A percentile compares a stretch with the other conserved stretches of the same genome.
These are phyloP conservation scores for Denticeps clupeoides DNA, from an alignment of 2,797 vertebrate species.

Conservation along the genomic window DNA sequence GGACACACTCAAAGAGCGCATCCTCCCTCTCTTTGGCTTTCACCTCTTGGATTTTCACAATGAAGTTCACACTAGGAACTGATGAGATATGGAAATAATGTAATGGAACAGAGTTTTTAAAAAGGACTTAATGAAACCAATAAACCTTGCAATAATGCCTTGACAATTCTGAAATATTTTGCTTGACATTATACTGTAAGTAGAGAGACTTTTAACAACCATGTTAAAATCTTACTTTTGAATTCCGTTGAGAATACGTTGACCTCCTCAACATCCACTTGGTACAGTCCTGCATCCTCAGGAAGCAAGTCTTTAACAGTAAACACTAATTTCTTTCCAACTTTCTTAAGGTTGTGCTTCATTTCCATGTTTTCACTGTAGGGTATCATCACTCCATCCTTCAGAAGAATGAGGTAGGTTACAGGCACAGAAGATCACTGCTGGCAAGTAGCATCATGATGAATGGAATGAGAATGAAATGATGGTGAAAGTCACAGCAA, in stretches of 20 bases:
- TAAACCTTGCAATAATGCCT: too few relatives aligned
- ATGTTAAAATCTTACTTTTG: slow-evolving; percentile 44
- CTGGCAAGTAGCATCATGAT: too few relatives aligned
- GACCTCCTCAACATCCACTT: slow-evolving; percentile 46
- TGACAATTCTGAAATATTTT: too few relatives aligned
- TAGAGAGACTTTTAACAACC: neutral
- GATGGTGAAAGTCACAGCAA: too few relatives aligned
- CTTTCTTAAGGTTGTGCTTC: slow-evolving; percentile 41
- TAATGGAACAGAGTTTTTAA: neutral
- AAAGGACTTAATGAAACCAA: too few relatives aligned
- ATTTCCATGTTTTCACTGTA: slow-evolving; percentile 32
- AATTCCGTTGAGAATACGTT: slow-evolving; percentile 55
- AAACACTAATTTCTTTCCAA: slow-evolving; percentile 37
- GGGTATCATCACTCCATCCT: slow-evolving; percentile 49
- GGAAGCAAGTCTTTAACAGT: slow-evolving; percentile 40
- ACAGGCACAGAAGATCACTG: too few relatives aligned
- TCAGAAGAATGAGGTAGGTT: neutral
- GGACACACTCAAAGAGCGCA: slow-evolving; percentile 59
- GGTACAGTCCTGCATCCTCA: slow-evolving; percentile 50
- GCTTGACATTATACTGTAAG: too few relatives aligned
- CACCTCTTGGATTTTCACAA: slow-evolving; percentile 51
- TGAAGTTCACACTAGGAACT: slow-evolving; percentile 51
- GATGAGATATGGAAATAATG: neutral
- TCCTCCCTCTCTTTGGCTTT: slow-evolving; percentile 52
- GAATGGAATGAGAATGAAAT: too few relatives aligned